These are phyloP conservation scores for Nemurella pictetii DNA, from an alignment of 2,888 invertebrate genomes.

Conservation along the genomic window DNA sequence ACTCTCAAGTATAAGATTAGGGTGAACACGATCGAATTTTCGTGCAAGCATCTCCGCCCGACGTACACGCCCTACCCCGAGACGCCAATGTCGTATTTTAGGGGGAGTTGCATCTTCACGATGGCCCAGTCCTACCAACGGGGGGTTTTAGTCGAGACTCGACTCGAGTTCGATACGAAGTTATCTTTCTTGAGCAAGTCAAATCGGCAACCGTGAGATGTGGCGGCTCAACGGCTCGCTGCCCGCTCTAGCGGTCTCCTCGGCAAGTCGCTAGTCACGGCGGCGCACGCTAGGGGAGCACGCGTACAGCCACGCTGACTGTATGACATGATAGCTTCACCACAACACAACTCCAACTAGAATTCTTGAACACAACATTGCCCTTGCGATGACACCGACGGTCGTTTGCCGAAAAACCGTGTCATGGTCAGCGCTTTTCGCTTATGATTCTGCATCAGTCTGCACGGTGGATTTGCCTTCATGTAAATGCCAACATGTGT, in stretches of 20 bases:
- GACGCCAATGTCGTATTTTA: background rate
- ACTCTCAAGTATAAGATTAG: background rate
- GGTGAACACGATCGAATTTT: background rate
- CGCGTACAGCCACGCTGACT: background rate
- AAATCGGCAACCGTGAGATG: background rate
- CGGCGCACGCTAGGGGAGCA: background rate
- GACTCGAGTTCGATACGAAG: background rate
- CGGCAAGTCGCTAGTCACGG: background rate
- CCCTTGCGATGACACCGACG: background rate
- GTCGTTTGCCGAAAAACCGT: background rate
- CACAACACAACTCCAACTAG: too few species aligned
- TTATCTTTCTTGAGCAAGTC: background rate
- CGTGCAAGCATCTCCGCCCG: background rate
- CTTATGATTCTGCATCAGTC: background rate
- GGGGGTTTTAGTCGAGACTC: too few species aligned
- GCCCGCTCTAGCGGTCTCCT: background rate
- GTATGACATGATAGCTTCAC: too few species aligned
- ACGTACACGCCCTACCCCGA: background rate
- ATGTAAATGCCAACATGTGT: background rate
- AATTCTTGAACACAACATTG: background rate
- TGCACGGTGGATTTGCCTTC: background rate
- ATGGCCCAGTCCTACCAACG: background rate
- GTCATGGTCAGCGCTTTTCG: background rate
- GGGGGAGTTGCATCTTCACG: background rate
- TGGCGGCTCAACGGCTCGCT: background rate